Evolutionary conservation across 1,140 invertebrate species (phyloP).

Genomic region (Metaphire vulgaris): DNA sequence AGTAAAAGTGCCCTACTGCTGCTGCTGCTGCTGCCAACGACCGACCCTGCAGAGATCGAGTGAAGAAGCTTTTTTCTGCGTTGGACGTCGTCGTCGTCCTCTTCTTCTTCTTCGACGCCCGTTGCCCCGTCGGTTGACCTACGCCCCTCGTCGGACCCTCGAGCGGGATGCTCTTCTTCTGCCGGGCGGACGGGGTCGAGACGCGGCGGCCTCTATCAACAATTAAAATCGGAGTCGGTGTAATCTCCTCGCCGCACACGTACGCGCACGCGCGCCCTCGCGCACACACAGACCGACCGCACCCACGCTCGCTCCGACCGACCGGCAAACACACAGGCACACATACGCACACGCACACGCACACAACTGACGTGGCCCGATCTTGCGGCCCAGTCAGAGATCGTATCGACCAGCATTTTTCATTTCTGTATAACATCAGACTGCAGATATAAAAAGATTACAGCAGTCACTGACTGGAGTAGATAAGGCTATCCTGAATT

Average conservation of each 20-base stretch:
- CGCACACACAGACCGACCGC: neutral
- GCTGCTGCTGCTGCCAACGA: no score
- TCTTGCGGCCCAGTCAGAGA: neutral
- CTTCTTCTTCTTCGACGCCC: no score
- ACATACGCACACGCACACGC: constrained; percentile 5
- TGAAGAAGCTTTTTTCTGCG: no score
- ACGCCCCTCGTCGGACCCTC: neutral
- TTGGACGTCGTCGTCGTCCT: no score
- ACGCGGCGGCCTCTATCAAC: constrained; percentile 13
- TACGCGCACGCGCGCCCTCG: neutral
- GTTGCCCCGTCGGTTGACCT: no score
- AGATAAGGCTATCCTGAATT: constrained; percentile 20
- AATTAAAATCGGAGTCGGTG: constrained; percentile 20
- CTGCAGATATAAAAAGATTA: constrained; percentile 22
- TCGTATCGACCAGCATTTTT: constrained; percentile 11
- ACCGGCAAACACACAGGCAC: no score
- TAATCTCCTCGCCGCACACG: constrained; percentile 16
- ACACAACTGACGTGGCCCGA: neutral
- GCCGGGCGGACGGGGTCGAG: neutral
- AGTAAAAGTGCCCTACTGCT: no score
- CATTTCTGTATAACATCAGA: constrained; percentile 18
- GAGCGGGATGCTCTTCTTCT: neutral
- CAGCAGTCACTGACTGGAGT: constrained; percentile 3
- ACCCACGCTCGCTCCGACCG: constrained; percentile 3
- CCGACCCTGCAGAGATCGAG: no score